phyloP scores from a whole-genome alignment of 1,140 invertebrate genomes.

The Metaphire vulgaris region DNA sequence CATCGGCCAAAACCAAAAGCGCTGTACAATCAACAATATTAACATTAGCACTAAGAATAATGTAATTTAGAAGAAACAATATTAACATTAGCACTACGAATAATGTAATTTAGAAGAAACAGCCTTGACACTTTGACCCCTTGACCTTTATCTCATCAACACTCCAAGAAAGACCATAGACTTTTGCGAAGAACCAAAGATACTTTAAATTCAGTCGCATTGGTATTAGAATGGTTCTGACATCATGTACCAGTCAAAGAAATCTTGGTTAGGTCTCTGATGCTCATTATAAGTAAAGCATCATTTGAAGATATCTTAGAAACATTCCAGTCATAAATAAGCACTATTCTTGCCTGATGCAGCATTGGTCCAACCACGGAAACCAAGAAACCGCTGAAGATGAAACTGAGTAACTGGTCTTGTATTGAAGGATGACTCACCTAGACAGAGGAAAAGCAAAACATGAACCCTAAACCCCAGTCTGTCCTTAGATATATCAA shows the following conservation, averaged over 20 bases:
- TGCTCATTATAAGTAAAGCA: not conserved
- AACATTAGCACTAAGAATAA: too few relatives aligned
- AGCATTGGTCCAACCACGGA: slow-evolving; percentile 88
- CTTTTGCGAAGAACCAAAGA: too few relatives aligned
- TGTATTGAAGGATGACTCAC: slow-evolving; percentile 79
- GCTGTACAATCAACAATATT: too few relatives aligned
- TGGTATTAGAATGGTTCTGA: not conserved
- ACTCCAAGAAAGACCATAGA: too few relatives aligned
- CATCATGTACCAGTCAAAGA: not conserved
- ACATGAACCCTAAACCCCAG: not conserved
- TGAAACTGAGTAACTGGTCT: slow-evolving; percentile 77
- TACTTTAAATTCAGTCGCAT: too few relatives aligned
- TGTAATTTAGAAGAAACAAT: too few relatives aligned
- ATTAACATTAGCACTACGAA: too few relatives aligned
- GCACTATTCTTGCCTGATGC: slow-evolving; percentile 64
- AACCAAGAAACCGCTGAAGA: slow-evolving; percentile 89
- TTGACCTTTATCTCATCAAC: too few relatives aligned
- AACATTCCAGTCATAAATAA: not conserved
- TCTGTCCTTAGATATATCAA: too few relatives aligned
- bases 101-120: too few relatives aligned
- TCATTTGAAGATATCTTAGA: not conserved
- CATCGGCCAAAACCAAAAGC: too few relatives aligned
- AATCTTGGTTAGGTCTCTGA: not conserved
- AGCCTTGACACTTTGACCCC: too few relatives aligned
- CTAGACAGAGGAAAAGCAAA: slow-evolving; percentile 45